A percentile compares a stretch with the other conserved stretches of the same genome.
phyloP scores from a whole-genome alignment of 2,888 invertebrate species.

The Trissolcus japonicus region DNA sequence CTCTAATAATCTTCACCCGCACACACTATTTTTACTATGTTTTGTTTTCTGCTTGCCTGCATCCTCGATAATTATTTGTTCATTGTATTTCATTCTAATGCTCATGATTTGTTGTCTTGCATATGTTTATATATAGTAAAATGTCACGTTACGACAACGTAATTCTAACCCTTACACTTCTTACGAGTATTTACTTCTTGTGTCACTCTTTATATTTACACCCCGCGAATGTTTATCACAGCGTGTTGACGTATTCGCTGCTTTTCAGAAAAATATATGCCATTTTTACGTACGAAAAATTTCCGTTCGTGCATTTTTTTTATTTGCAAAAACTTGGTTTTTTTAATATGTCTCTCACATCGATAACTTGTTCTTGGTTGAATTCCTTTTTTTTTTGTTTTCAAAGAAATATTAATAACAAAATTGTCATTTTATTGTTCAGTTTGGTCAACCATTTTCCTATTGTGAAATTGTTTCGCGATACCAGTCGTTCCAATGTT shows the following conservation, averaged over 20 bases:
- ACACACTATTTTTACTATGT: constrained; percentile 70
- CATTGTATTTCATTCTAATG: constrained; percentile 45
- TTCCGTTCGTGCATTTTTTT: constrained; percentile 16
- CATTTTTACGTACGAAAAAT: constrained; percentile 23
- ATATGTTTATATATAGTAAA: constrained; percentile 60
- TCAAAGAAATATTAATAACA: no score
- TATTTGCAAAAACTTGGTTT: constrained; percentile 11
- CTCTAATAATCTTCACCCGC: constrained; percentile 70
- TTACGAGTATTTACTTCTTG: constrained; percentile 40
- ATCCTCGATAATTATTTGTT: constrained; percentile 54
- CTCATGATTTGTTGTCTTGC: constrained; percentile 36
- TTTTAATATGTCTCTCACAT: background rate
- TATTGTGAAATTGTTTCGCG: no score
- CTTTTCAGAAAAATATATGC: constrained; percentile 53
- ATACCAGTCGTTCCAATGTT: no score
- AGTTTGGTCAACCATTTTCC: no score
- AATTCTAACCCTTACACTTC: constrained; percentile 47
- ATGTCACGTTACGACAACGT: constrained; percentile 51
- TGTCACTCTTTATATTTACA: constrained; percentile 47
- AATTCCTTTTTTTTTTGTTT: background rate
- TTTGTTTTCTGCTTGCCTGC: constrained; percentile 44
- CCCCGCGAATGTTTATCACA: constrained; percentile 57
- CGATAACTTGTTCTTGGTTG: constrained; percentile 10
- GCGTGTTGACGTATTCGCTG: constrained; percentile 44
- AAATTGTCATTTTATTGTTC: no score